Evolutionary conservation across 2,113 vertebrate genomes (phyloP), one percentile per base, ranked within the genome.

Genomic region (Hemichromis elongatus): DNA sequence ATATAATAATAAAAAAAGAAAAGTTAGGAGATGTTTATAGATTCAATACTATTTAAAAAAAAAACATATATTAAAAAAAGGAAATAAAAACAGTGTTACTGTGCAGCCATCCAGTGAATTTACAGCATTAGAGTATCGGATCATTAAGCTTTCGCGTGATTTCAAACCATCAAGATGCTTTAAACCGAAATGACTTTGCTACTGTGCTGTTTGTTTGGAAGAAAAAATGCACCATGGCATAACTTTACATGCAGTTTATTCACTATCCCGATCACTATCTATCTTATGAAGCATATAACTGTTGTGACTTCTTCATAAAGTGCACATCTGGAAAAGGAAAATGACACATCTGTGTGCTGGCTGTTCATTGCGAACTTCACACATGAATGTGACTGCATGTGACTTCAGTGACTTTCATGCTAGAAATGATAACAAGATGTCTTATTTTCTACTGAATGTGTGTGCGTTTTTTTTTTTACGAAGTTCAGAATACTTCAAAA

Each of bases 391-490:
- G 35, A 83, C 75, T 77, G 24, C 12, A 59, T 19, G 42, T 35
- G 56, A 28, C 63, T 81, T 54, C 52, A 37, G 26, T 75, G 19
- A 59, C 53, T 66, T 84, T 54, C 42, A 40, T 79, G 77, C 5
- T 82, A 86, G 11, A 42, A 83, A 78, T 54, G 52, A 85, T 42
- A 87, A 85, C 47, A 78, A 68, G 26, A 77, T 80, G 28, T 83
- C 84, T 80, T 35, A 52, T 79, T 85, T 81, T 52, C 16, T 12
- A 10, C 28, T 9, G 47, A 7, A 19, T 42, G 83, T 83, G n/a
- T n/a, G n/a, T n/a, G n/a, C n/a, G n/a, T n/a, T n/a, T n/a, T n/a
- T 81, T 53, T 88, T 87, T 88, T 83, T 37, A 83, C 81, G 7
- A 2, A 11, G 56, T 83, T 90, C 57, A 77, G 61, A 84, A 70